Evolutionary conservation across 2,888 invertebrate species (phyloP).

Genomic region (Torymus auratus): DNA sequence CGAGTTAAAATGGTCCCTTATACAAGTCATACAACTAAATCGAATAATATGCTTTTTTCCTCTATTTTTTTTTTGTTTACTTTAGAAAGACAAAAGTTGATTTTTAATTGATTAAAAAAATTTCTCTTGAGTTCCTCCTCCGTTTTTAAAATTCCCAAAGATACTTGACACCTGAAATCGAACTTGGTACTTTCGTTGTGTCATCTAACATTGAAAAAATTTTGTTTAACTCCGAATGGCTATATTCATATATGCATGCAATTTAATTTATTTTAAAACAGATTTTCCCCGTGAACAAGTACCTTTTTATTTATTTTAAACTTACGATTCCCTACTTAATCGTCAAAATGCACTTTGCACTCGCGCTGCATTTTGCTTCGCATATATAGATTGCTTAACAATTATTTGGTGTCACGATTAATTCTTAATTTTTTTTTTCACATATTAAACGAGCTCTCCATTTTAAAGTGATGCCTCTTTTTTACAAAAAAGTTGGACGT

Average conservation of each 20-base stretch:
- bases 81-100: slow-evolving; percentile 38
- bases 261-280: slow-evolving; percentile 14
- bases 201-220: slow-evolving; percentile 49
- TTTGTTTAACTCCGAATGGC: slow-evolving; percentile 18
- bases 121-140: slow-evolving; percentile 28
- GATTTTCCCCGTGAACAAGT: slow-evolving; percentile 20
- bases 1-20: slow-evolving; percentile 55
- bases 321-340: too few relatives aligned
- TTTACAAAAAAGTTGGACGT: slow-evolving; percentile 16
- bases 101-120: slow-evolving; percentile 33
- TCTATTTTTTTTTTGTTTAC: slow-evolving; percentile 3
- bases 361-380: slow-evolving; percentile 9
- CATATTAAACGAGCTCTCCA: slow-evolving; percentile 37
- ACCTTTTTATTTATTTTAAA: slow-evolving; percentile 8
- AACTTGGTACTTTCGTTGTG: slow-evolving; percentile 59
- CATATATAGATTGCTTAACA: slow-evolving; percentile 50
- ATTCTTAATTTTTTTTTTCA: slow-evolving; percentile 7
- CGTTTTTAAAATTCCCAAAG: slow-evolving; percentile 23
- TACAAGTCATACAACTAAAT: slow-evolving; percentile 46
- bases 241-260: slow-evolving; percentile 31
- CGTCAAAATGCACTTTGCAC: background rate
- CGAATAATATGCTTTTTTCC: slow-evolving; percentile 13
- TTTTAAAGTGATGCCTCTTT: slow-evolving; percentile 1
- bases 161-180: slow-evolving; percentile 41
- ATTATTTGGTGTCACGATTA: slow-evolving; percentile 57